Conservation (phyloP, 2,113 vertebrate genomes). For the Cyprinodon tularosa region DNA sequence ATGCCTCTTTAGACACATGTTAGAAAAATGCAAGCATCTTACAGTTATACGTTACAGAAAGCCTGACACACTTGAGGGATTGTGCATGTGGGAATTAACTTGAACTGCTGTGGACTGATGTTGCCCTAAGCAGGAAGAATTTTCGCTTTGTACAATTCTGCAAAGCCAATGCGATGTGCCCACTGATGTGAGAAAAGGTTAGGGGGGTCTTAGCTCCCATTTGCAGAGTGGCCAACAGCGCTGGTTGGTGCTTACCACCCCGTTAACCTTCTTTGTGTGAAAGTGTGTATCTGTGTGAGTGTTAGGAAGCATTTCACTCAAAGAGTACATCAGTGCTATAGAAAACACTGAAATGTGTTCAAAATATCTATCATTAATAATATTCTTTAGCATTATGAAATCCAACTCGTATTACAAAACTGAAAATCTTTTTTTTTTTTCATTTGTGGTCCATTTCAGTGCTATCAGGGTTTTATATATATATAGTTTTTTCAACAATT, state of each 20-base stretch:
- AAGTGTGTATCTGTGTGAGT: conserved; percentile 18
- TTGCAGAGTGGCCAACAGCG: conserved; percentile 11
- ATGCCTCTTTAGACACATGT: neutral
- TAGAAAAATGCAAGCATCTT: neutral
- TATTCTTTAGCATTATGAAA: too few species aligned
- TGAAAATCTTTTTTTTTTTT: too few species aligned
- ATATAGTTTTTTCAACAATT: too few species aligned
- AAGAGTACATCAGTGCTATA: conserved; percentile 8
- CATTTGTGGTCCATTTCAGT: too few species aligned
- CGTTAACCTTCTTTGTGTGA: conserved; percentile 13
- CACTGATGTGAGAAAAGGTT: conserved; percentile 21
- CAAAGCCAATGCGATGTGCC: conserved; percentile 1
- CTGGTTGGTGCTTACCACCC: conserved; percentile 8
- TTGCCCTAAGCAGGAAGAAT: neutral
- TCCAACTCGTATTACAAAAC: too few species aligned
- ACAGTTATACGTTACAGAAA: neutral
- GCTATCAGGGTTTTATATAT: too few species aligned
- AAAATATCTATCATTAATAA: too few species aligned
- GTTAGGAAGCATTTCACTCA: neutral
- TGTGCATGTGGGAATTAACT: neutral
- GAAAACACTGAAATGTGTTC: neutral
- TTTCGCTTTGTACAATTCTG: conserved; percentile 13
- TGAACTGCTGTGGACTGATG: neutral
- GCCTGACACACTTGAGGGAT: neutral
- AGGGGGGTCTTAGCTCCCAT: conserved; percentile 37